Evolutionary conservation across 2,888 invertebrate species (phyloP).

Genomic region (Epirrhoe alternata): DNA sequence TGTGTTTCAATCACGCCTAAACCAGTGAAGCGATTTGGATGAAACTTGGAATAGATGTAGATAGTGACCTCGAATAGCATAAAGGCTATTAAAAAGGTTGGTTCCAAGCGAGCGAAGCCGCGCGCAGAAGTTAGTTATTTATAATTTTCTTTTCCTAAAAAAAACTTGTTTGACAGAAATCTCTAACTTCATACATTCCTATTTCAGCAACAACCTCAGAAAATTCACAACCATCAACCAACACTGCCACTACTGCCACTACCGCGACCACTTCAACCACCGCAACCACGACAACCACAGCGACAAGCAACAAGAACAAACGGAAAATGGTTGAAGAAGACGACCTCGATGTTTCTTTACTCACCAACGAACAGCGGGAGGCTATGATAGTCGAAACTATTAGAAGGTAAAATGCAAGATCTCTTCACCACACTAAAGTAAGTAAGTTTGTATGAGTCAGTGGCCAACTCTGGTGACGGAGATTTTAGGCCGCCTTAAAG

Average conservation of each 20-base stretch:
- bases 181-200: not conserved
- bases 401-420: slow-evolving; percentile 15
- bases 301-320: slow-evolving; percentile 47
- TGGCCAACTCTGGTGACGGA: too few species aligned
- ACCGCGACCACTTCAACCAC: slow-evolving; percentile 38
- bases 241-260: slow-evolving; percentile 38
- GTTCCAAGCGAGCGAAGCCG: too few species aligned
- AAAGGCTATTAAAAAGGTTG: too few species aligned
- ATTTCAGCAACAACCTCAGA: slow-evolving; percentile 32
- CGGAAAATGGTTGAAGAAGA: slow-evolving; percentile 59
- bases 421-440: not conserved
- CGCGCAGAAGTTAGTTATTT: too few species aligned
- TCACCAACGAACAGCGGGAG: slow-evolving; percentile 65
- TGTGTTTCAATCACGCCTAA: too few species aligned
- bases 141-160: too few species aligned
- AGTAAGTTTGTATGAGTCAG: too few species aligned
- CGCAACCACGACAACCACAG: slow-evolving; percentile 16
- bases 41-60: too few species aligned
- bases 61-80: too few species aligned
- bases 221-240: slow-evolving; percentile 22
- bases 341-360: slow-evolving; percentile 50
- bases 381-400: slow-evolving; percentile 65
- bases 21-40: too few species aligned
- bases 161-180: too few species aligned
- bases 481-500: too few species aligned